Evolutionary conservation across 2,797 vertebrate species (phyloP), one percentile per base, ranked within the genome.

Genomic region (Xenentodon cancila): DNA sequence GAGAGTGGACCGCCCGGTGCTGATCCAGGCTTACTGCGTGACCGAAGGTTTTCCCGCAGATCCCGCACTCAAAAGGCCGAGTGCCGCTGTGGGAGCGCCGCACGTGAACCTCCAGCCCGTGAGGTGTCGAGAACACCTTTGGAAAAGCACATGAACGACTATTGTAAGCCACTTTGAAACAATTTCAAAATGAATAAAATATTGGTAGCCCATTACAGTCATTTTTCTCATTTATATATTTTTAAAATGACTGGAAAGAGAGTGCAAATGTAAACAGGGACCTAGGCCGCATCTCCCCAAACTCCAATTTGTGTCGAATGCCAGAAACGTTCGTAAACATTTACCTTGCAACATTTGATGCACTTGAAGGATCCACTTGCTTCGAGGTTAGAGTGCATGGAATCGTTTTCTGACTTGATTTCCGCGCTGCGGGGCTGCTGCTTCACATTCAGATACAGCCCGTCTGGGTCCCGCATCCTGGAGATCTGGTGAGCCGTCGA

Each of bases 1-100:
- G 98, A 0, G 96, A 99, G 85, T 99, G 97, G 44, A 99, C 97
- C 0, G 97, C 95, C 84, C 95, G 94, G 91, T 99, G 98, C 84
- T 99, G 98, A 81, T 98, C 97, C 92, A 99, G 88, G 86, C 98
- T 99, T 83, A 99, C 97, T 9, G 95, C 97, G 64, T 99, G 97
- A 53, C 97, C 97, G 16, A 99, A 99, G 18, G 97, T 99, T 91
- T 99, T 99, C 71, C 97, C 96, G 77, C 98, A 99, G 70, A 97
- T 94, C 64, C 94, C 96, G 66, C 98, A 99, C 53, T 96, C 97
- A 45, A 98, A 99, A 27, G 97, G 98, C 75, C 98, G 91, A 0
- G 96, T 97, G 50, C 98, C 98, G 43, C 96, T 99, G 90, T 99
- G 98, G 13, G 97, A 97, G 75, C 97, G 92, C 48, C 98, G 94